Percentiles rank a stretch among this genome's conserved stretches.
These are phyloP conservation scores for Eulemur macaco DNA, from an alignment of 2,113 vertebrate genomes.

Conservation along the genomic window DNA sequence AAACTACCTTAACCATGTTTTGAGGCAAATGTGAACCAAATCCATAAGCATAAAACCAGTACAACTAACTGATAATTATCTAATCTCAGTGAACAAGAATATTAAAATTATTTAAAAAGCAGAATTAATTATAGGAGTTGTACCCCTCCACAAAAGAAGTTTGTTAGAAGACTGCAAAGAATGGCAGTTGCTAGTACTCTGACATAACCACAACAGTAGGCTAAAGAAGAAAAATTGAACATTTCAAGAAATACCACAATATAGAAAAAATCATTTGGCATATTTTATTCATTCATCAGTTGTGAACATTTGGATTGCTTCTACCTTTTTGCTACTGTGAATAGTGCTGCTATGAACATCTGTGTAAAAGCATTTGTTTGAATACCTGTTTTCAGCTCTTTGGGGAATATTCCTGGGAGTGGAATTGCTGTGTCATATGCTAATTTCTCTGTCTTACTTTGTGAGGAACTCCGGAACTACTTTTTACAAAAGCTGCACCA, in stretches of 20 bases:
- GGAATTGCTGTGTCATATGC: background rate
- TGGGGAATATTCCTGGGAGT: background rate
- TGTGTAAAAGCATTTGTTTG: background rate
- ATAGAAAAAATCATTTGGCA: background rate
- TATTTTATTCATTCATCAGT: conserved; percentile 1
- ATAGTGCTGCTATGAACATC: background rate
- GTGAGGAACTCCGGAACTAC: background rate
- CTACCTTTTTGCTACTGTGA: background rate
- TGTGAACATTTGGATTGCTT: background rate
- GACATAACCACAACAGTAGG: background rate
- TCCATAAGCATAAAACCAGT: background rate
- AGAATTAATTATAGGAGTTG: conserved; percentile 4
- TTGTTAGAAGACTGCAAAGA: background rate
- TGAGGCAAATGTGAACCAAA: background rate
- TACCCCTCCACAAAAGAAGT: background rate
- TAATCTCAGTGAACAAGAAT: background rate
- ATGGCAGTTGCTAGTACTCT: background rate
- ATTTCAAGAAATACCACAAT: background rate
- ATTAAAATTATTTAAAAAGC: conserved; percentile 25
- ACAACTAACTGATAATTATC: background rate
- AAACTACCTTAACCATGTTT: background rate
- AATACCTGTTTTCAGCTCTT: background rate
- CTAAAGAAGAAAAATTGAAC: conserved; percentile 11
- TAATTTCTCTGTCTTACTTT: background rate
- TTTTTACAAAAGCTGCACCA: background rate